Conservation (phyloP, 2,113 vertebrate species). For the Corythornis vintsioides region DNA sequence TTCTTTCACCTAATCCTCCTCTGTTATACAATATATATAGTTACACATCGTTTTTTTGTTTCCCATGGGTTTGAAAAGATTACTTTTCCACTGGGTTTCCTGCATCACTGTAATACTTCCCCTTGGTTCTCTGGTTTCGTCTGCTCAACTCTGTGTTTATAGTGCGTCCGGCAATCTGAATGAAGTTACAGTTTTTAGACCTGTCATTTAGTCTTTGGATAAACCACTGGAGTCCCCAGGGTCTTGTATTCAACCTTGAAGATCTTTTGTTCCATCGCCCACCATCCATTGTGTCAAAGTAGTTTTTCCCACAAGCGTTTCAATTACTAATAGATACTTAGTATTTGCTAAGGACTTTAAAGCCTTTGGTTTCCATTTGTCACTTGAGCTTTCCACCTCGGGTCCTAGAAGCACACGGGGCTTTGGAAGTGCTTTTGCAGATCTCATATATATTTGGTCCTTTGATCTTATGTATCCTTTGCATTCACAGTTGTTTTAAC, state of each 20-base stretch:
- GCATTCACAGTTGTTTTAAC: slow-evolving; percentile 21
- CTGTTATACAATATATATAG: slow-evolving; percentile 48
- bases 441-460: neutral
- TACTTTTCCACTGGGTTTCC: slow-evolving; percentile 66
- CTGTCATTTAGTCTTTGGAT: slow-evolving; percentile 14
- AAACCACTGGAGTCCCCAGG: neutral
- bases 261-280: slow-evolving; percentile 27
- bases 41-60: slow-evolving; percentile 42
- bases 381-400: slow-evolving; percentile 10
- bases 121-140: slow-evolving; percentile 48
- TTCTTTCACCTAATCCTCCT: slow-evolving; percentile 60
- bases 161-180: neutral
- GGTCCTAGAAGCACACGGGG: neutral
- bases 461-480: slow-evolving; percentile 30
- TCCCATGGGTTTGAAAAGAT: slow-evolving; percentile 51
- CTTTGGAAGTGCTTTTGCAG: slow-evolving; percentile 47
- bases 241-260: slow-evolving; percentile 25
- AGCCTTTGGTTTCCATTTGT: slow-evolving; percentile 30
- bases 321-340: neutral
- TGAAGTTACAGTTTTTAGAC: slow-evolving; percentile 39
- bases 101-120: slow-evolving; percentile 42
- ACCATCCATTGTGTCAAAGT: slow-evolving; percentile 1
- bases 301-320: slow-evolving; percentile 12
- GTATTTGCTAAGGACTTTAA: slow-evolving; percentile 28
- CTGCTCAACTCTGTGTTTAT: slow-evolving; percentile 31